Base-by-base conservation (phyloP, 2,888 invertebrate species). In the Nyleta sp. region DNA sequence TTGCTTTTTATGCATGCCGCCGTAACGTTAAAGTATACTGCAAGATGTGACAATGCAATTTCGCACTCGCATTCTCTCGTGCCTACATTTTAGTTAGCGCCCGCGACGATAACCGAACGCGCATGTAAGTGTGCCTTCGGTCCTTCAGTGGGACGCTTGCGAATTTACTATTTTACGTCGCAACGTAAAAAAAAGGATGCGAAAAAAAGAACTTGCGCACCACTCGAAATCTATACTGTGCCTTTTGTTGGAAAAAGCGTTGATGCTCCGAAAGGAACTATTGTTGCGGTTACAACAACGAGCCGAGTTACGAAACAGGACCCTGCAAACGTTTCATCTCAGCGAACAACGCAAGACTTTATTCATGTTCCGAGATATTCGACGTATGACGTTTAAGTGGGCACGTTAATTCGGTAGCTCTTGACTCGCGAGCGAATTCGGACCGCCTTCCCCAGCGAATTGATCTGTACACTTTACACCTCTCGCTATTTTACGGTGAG, bases 121-220 rank as follows among this genome's bases (percentile, higher is more conserved):
- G 42, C 35, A 65, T 55, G 22, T 70, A 53, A 60, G 83, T 83
- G 84, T 82, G 84, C 81, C 84, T 35, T 35, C 87, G 84, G 85
- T 85, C 85, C 83, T 84, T 84, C 80, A 67, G 74, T 80, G 38
- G 46, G 81, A 64, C 82, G 83, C 83, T 86, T 86, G 83, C 86
- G 84, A 88, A 87, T 87, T 87, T 86, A 84, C 86, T 85, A 84
- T 85, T 87, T 85, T 84, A 86, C 83, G 81, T 35, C 38, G 33
- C 18, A 20, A 35, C 59, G 28, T 57, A 68, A 57, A 68, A 31
- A 13, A 38, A 53, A 28, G 31, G 3, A 5, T 11, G 20, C 10
- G 1, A 38, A 55, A 20, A 13, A 38, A 6, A 44, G 42, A 28
- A 35, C 48, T 50, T 18, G 40, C 48, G 50, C 42, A 28, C 38